These are phyloP conservation scores for Tenodera sinensis DNA, from an alignment of 2,888 invertebrate genomes.

Conservation along the genomic window DNA sequence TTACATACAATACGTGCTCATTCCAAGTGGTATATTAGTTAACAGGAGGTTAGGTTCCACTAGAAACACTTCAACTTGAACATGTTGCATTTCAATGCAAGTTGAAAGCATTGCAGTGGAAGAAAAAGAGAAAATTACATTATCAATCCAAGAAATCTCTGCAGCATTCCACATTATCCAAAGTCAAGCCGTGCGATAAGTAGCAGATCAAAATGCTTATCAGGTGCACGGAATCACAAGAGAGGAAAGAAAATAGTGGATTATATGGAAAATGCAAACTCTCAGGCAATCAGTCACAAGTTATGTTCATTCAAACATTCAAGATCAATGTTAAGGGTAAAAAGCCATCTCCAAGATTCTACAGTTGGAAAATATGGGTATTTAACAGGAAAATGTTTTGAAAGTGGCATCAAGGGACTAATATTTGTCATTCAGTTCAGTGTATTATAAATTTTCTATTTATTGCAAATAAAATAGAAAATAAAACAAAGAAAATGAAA, in stretches of 20 bases:
- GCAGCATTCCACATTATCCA: constrained; percentile 21
- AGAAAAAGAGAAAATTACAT: background rate
- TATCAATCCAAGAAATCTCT: constrained; percentile 3
- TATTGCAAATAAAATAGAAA: background rate
- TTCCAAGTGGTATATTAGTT: background rate
- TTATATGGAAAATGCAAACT: constrained; percentile 3
- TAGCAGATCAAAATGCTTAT: constrained; percentile 7
- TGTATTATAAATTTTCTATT: background rate
- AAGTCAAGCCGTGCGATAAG: constrained; percentile 17
- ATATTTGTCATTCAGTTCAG: background rate
- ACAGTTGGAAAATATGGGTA: background rate
- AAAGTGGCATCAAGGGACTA: background rate
- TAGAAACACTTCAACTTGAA: background rate
- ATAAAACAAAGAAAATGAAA: background rate
- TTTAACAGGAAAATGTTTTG: background rate
- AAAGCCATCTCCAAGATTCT: constrained; percentile 14
- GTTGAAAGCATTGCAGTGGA: background rate
- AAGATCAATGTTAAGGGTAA: constrained; percentile 1
- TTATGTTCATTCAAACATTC: constrained; percentile 14
- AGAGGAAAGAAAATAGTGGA: background rate
- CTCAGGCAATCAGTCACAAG: constrained; percentile 1
- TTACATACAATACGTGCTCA: constrained; percentile 6
- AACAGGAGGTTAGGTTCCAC: background rate
- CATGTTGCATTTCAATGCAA: background rate
- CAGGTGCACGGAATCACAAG: constrained; percentile 1